These are phyloP conservation scores for Caenorhabditis sulstoni DNA, from an alignment of 2,888 invertebrate genomes.

Conservation along the genomic window DNA sequence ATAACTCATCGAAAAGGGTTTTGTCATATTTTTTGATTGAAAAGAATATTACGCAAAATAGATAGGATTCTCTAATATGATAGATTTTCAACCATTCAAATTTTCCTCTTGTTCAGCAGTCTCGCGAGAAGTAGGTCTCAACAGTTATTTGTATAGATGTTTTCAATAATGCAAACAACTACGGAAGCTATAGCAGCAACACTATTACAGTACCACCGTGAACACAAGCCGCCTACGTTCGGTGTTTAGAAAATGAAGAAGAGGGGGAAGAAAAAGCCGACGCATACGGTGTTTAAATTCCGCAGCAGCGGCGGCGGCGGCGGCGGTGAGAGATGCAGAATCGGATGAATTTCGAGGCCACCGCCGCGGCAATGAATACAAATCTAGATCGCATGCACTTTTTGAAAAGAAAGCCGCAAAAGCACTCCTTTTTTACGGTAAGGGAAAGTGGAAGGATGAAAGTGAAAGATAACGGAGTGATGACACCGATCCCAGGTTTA, in stretches of 20 bases:
- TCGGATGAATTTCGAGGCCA: slow-evolving; percentile 1
- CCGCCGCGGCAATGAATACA: slow-evolving; percentile 15
- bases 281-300: background rate
- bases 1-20: too few species aligned
- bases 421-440: background rate
- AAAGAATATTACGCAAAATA: too few species aligned
- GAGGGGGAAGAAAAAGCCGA: slow-evolving; percentile 3
- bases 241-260: background rate
- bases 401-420: slow-evolving; percentile 14
- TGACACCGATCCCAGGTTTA: too few species aligned
- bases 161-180: too few species aligned
- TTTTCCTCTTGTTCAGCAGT: too few species aligned
- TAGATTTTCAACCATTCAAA: too few species aligned
- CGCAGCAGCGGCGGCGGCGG: background rate
- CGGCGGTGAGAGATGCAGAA: background rate
- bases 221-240: too few species aligned
- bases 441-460: slow-evolving; percentile 23
- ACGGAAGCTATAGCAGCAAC: too few species aligned
- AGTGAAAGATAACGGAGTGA: background rate
- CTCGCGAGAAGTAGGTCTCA: too few species aligned
- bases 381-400: slow-evolving; percentile 52
- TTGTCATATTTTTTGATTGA: too few species aligned
- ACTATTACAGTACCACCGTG: background rate
- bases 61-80: too few species aligned
- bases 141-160: too few species aligned